phyloP scores from a whole-genome alignment of 2,113 vertebrate species.

The Ictidomys tridecemlineatus region DNA sequence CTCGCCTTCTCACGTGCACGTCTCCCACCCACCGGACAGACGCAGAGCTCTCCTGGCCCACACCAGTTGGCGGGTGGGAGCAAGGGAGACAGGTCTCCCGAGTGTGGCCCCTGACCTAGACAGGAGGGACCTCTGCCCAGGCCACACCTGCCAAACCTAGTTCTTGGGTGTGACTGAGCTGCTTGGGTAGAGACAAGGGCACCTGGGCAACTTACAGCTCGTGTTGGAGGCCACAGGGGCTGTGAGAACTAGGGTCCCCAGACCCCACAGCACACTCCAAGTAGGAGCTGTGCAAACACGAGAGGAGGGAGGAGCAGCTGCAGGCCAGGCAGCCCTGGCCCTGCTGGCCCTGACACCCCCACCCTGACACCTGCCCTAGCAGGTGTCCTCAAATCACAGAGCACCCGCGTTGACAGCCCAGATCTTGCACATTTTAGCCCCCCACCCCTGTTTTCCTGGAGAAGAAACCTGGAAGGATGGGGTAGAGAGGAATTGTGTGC shows the following conservation, averaged over 20 bases:
- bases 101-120: not conserved
- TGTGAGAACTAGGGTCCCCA: not conserved
- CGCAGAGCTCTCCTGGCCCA: slow-evolving; percentile 82
- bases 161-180: not conserved
- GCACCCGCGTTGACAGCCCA: accelerated
- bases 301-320: not conserved
- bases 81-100: too few species aligned
- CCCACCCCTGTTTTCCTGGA: not conserved
- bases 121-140: not conserved
- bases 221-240: accelerated
- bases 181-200: not conserved
- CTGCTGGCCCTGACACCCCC: not conserved
- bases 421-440: not conserved
- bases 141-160: accelerated
- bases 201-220: not conserved
- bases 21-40: slow-evolving; percentile 78
- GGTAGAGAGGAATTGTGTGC: accelerated
- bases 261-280: not conserved
- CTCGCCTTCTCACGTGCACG: slow-evolving; percentile 92
- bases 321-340: not conserved
- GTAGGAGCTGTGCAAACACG: too few species aligned
- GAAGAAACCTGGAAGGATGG: not conserved
- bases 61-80: not conserved
- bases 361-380: not conserved
- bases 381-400: not conserved